phyloP scores from a whole-genome alignment of 2,888 invertebrate genomes.

The Ypsolopha scabrella region DNA sequence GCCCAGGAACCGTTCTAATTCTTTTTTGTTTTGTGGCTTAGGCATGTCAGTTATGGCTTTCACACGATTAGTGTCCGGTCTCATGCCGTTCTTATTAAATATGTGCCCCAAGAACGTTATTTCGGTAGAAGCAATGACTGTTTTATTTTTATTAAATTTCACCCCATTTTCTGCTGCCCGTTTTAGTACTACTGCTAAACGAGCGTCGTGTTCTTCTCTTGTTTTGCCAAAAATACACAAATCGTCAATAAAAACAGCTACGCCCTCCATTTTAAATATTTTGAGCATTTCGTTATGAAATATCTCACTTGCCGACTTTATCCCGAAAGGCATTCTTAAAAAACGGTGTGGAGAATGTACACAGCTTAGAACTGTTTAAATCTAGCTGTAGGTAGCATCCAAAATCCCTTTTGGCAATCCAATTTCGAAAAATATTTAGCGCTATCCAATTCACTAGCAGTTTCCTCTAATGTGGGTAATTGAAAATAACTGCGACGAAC shows the following conservation, averaged over 20 bases:
- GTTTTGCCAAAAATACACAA: too few species aligned
- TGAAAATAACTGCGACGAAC: slow-evolving; percentile 9
- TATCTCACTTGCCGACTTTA: slow-evolving; percentile 7
- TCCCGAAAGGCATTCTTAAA: slow-evolving; percentile 9
- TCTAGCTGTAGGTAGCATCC: slow-evolving; percentile 7
- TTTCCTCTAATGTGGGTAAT: slow-evolving; percentile 9
- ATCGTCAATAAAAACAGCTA: slow-evolving; percentile 8
- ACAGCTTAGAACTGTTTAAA: slow-evolving; percentile 7
- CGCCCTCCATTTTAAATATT: slow-evolving; percentile 8
- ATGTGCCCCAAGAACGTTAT: too few species aligned
- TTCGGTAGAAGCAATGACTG: background rate
- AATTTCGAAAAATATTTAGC: slow-evolving; percentile 9
- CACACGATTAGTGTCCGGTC: too few species aligned
- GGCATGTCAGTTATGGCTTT: too few species aligned
- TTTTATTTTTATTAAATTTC: slow-evolving; percentile 1
- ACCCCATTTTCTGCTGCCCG: slow-evolving; percentile 4
- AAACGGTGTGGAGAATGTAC: slow-evolving; percentile 9
- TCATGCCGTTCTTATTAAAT: too few species aligned
- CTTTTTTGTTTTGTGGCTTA: too few species aligned
- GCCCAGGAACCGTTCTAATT: too few species aligned
- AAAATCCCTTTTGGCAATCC: too few species aligned
- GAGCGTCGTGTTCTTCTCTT: slow-evolving; percentile 8
- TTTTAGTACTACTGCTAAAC: slow-evolving; percentile 3
- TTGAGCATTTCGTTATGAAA: slow-evolving; percentile 11
- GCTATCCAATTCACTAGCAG: slow-evolving; percentile 7